Conservation (phyloP, 2,113 vertebrate genomes). For the Tiliqua scincoides region DNA sequence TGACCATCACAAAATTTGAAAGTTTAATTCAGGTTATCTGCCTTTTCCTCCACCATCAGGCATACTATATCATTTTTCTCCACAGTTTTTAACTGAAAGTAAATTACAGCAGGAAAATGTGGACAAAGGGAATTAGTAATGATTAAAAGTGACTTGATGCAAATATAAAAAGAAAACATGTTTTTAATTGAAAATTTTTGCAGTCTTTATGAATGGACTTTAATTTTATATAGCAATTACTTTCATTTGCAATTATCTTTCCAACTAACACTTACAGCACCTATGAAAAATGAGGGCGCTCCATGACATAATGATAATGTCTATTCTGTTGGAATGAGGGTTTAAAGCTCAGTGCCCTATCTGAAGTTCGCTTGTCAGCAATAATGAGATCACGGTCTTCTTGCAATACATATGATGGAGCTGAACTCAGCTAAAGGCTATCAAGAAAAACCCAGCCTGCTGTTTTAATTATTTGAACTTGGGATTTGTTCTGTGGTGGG, state of each 20-base stretch:
- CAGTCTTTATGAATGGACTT: constrained; percentile 17
- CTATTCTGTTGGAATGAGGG: constrained; percentile 24
- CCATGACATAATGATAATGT: not conserved
- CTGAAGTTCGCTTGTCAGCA: constrained; percentile 13
- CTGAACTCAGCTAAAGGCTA: not conserved
- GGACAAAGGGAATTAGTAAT: not conserved
- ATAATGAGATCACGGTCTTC: not conserved
- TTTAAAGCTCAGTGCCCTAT: constrained; percentile 20
- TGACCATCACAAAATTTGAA: fast-evolving
- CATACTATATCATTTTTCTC: not conserved
- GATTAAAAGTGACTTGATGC: constrained; percentile 18
- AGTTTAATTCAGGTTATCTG: not conserved
- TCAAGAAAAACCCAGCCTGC: constrained; percentile 4
- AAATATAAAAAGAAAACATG: constrained; percentile 31
- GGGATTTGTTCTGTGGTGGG: no score
- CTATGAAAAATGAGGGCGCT: constrained; percentile 8
- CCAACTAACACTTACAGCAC: constrained; percentile 7
- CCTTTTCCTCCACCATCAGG: constrained; percentile 40
- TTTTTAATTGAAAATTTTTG: constrained; percentile 39
- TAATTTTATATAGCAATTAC: constrained; percentile 1
- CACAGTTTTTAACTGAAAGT: not conserved
- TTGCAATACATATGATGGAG: not conserved
- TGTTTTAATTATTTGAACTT: constrained; percentile 18
- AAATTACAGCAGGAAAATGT: not conserved
- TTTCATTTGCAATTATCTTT: constrained; percentile 29